These are phyloP conservation scores for Mormyrus lacerda DNA, from an alignment of 2,113 vertebrate genomes.

Conservation along the genomic window DNA sequence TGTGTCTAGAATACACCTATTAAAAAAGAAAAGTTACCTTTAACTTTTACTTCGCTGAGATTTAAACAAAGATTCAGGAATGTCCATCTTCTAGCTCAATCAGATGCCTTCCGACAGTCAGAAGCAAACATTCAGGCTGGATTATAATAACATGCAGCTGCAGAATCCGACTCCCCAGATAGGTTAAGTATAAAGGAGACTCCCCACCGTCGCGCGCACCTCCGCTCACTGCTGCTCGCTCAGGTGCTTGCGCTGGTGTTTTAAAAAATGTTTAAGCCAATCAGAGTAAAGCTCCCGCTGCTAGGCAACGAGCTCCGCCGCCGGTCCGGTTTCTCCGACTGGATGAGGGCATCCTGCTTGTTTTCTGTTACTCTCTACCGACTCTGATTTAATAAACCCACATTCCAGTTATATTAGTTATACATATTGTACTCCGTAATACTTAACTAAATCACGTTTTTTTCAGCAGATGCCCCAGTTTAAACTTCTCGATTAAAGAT, in stretches of 20 bases:
- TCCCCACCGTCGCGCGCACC: neutral
- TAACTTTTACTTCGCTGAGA: neutral
- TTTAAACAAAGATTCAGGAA: neutral
- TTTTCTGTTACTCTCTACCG: neutral
- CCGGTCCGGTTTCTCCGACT: neutral
- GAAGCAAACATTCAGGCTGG: neutral
- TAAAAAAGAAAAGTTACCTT: neutral
- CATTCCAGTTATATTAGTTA: neutral
- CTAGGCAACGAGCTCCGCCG: constrained; percentile 40
- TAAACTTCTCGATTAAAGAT: neutral
- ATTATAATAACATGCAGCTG: neutral
- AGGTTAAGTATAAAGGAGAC: neutral
- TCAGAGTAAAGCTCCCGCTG: constrained; percentile 28
- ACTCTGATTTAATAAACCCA: neutral
- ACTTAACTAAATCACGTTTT: neutral
- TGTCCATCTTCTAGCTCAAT: neutral
- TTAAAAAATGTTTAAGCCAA: constrained; percentile 28
- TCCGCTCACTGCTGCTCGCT: neutral
- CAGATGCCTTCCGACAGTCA: neutral
- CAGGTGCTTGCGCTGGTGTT: constrained; percentile 20
- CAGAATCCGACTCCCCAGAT: neutral
- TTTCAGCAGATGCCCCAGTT: neutral
- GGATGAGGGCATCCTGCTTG: neutral
- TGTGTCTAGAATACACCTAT: neutral
- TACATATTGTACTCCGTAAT: neutral